Conservation (phyloP, 2,113 vertebrate species). For the Aepyceros melampus region DNA sequence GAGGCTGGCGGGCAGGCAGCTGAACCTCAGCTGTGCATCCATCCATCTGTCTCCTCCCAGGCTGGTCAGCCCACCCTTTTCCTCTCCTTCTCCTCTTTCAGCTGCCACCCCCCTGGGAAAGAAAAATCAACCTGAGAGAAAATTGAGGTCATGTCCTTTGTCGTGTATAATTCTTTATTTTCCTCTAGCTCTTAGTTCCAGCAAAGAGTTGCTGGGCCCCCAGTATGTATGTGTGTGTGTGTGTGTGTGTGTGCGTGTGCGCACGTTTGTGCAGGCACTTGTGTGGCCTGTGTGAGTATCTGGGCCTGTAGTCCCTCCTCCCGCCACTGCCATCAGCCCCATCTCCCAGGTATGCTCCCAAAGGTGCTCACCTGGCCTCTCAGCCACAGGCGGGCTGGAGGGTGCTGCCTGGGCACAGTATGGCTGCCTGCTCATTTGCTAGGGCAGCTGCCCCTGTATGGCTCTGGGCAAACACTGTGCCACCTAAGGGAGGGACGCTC, state of each 20-base stretch:
- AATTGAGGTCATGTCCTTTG: constrained; percentile 67
- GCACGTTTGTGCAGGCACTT: rapidly evolving
- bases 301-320: background rate
- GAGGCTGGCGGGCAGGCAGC: background rate
- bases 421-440: background rate
- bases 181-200: constrained; percentile 30
- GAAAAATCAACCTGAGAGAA: constrained; percentile 61
- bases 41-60: background rate
- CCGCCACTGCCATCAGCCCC: background rate
- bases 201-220: background rate
- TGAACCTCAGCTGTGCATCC: background rate
- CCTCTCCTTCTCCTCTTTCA: background rate
- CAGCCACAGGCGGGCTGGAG: background rate
- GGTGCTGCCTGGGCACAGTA: constrained; percentile 1
- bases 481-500: background rate
- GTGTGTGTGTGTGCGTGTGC: background rate
- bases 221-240: background rate
- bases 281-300: background rate
- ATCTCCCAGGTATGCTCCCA: background rate
- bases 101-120: background rate
- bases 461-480: background rate
- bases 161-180: constrained; percentile 56
- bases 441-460: background rate
- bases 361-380: background rate
- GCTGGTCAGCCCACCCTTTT: background rate